Evolutionary conservation across 2,797 vertebrate species (phyloP), one percentile per base, ranked within the genome.

Genomic region (Gambelia wislizenii): DNA sequence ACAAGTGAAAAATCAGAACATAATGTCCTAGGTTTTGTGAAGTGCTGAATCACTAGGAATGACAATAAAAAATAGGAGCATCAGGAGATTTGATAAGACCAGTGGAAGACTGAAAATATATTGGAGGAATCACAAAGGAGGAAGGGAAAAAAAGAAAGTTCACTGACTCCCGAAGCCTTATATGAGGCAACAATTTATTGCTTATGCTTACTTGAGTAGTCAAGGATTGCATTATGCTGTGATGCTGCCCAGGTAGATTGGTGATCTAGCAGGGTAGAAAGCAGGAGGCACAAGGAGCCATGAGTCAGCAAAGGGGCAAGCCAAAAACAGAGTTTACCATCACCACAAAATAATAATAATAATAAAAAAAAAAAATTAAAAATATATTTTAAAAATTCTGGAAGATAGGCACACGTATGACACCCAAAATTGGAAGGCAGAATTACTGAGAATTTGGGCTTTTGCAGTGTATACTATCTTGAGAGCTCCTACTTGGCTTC

Each of bases 1-100:
- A 84, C n/a, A 70, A 47, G 10, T 84, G 36, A 91, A 89, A 90
- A 0, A 84, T 16, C 39, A 89, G 85, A 72, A 1, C 67, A 56
- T 67, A n/a, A n/a, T 88, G 87, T 86, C 84, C 12, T 72, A 52
- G 74, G 85, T 1, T 84, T 86, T 87, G 84, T 49, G 6, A 83
- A 89, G 59, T 18, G 64, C 12, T 3, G 92, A 69, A 59, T 80
- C 49, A 80, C 13, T 59, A 25, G 14, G 61, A 90, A 78, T 90
- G 88, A 0, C 90, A 86, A 85, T 27, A 25, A 42, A 52, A 54
- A 18, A 88, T 47, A 87, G 44, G 36, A 82, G 18, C 69, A 90
- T 56, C 59, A 84, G 67, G 49, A 83, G 72, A 85, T 80, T 86
- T 27, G 4, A 91, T 67, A 91, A 1, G 6, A 79, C 75, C 91